Base-by-base conservation (phyloP, 2,888 invertebrate genomes). In the Agonum fuliginosum region DNA sequence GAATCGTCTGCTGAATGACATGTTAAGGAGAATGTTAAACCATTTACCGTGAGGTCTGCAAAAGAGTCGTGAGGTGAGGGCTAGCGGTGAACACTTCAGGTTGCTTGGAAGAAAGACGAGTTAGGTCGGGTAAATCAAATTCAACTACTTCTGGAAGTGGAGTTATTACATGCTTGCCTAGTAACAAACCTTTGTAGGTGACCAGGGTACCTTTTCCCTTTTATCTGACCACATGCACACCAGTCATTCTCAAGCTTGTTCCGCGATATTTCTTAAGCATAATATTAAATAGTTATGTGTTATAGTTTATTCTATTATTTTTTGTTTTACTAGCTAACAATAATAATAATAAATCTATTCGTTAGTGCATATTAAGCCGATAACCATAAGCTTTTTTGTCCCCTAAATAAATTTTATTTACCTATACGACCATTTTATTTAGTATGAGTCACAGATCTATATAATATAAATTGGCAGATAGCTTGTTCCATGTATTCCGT, bases 71-170 rank as follows among this genome's bases (percentile, higher is more conserved):
- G 74, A 65, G 74, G 62, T 62, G 74, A 65, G 41, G 37, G 30
- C n/a, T 67, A 75, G 75, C 67, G 20, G 75, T 74, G 74, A 62
- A 73, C 30, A 65, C 46, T 65, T 65, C 65, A 73, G 19, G 62
- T 67, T 67, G 67, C 34, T 67, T 67, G 41, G 65, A 41, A 41
- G 37, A 41, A 17, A 41, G 6, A 20, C 22, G 34, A 34, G 34
- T 34, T 62, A 34, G 19, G 62, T 62, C 30, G 30, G 34, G 62
- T 30, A 12, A 30, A 12, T 27, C 24, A 46, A 72, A 72, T 75
- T 75, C 75, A 75, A 75, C 75, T 75, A 75, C 75, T 75, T 75
- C 75, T 75, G 75, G 67, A 75, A 75, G 75, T 75, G 67, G 12
- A 48, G 22, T 48, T 75, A 75, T 22, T 43, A 37, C 67, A 67